Evolutionary conservation across 2,113 vertebrate genomes (phyloP).

Genomic region (Calidris pugnax): DNA sequence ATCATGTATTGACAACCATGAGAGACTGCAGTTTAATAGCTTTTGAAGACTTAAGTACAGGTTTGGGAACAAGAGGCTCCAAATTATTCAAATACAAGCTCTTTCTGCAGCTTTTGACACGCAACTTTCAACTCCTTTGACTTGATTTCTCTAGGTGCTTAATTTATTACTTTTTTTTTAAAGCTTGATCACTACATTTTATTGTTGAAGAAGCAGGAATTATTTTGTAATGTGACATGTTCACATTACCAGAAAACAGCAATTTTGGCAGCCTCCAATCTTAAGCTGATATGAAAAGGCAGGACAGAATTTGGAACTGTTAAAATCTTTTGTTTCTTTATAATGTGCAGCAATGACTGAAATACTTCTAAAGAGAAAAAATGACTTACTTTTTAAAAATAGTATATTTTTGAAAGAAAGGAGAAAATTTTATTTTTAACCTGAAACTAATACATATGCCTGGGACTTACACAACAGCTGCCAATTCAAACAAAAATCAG

Average conservation of each 20-base stretch:
- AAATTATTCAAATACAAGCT: background rate
- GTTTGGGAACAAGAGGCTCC: background rate
- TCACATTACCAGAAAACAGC: background rate
- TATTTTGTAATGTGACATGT: background rate
- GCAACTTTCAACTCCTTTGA: background rate
- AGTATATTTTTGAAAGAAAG: background rate
- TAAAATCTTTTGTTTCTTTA: background rate
- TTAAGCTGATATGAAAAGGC: background rate
- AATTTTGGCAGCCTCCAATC: background rate
- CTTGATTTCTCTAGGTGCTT: background rate
- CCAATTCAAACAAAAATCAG: background rate
- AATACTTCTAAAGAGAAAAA: background rate
- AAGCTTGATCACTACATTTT: background rate
- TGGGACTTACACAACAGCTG: background rate
- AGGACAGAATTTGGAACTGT: background rate
- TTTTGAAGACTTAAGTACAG: background rate
- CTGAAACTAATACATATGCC: background rate
- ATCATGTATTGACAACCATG: background rate
- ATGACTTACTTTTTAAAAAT: background rate
- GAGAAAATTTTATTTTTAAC: background rate
- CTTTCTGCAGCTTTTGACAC: background rate
- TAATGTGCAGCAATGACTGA: background rate
- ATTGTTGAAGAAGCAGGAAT: background rate
- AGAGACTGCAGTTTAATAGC: background rate
- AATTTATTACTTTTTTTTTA: background rate